A percentile compares a stretch with the other conserved stretches of the same genome.
These are phyloP conservation scores for Amniataba percoides DNA, from an alignment of 2,797 vertebrate species.

Conservation along the genomic window DNA sequence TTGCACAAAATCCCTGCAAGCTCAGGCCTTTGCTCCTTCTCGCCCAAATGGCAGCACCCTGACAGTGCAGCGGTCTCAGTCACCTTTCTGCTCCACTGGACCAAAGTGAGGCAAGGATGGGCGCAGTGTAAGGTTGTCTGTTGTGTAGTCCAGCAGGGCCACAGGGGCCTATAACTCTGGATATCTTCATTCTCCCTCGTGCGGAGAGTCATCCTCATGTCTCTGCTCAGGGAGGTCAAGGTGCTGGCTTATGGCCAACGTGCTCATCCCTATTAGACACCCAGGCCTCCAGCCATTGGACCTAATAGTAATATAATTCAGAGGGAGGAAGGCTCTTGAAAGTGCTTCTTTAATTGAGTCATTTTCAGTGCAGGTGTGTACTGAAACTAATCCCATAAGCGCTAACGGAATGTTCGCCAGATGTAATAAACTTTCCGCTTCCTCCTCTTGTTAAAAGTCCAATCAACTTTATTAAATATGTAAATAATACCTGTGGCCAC, in stretches of 20 bases:
- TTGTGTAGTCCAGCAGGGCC: constrained; percentile 37
- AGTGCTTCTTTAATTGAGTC: constrained; percentile 53
- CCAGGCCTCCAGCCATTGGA: constrained; percentile 44
- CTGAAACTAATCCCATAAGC: constrained; percentile 43
- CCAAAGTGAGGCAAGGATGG: constrained; percentile 49
- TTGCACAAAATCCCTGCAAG: constrained; percentile 55
- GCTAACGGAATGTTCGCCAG: constrained; percentile 21
- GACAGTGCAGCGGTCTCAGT: constrained; percentile 50
- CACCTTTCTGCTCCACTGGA: constrained; percentile 76
- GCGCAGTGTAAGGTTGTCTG: constrained; percentile 37
- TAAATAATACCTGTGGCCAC: constrained; percentile 12
- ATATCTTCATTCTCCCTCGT: constrained; percentile 49
- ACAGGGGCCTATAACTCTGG: constrained; percentile 40
- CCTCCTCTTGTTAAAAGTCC: constrained; percentile 5
- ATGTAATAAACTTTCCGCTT: constrained; percentile 11
- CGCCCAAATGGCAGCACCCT: constrained; percentile 16
- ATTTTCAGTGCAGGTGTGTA: constrained; percentile 40
- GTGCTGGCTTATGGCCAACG: constrained; percentile 62
- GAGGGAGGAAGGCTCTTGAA: constrained; percentile 29
- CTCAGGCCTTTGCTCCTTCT: constrained; percentile 32
- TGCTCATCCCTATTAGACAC: constrained; percentile 54
- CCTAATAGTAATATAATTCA: constrained; percentile 59
- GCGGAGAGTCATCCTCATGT: constrained; percentile 25
- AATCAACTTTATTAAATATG: constrained; percentile 30
- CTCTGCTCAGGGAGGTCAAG: constrained; percentile 63